Evolutionary conservation across 2,797 vertebrate species (phyloP).

Genomic region (Hipposideros larvatus): DNA sequence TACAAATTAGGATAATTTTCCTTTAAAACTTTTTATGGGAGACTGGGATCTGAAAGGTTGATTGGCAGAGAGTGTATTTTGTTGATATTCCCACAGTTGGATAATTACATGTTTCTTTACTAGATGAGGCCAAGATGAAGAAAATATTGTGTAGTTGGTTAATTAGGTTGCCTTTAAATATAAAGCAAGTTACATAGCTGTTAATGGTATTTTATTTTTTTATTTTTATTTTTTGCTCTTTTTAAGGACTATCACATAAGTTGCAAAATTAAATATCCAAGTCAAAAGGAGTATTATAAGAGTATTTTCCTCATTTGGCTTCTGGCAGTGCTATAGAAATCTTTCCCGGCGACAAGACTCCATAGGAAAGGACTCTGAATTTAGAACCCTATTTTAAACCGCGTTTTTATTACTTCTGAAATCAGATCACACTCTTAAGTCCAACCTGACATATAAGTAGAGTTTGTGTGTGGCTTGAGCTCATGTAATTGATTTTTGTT

Average conservation of each 20-base stretch:
- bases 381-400: conserved; percentile 20
- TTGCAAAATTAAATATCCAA: conserved; percentile 6
- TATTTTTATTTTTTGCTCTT: not conserved
- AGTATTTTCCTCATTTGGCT: not conserved
- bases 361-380: not conserved
- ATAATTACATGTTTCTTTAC: conserved; percentile 73
- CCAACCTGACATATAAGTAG: not conserved
- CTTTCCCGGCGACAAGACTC: not conserved
- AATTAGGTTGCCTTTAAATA: conserved; percentile 61
- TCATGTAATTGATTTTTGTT: not conserved
- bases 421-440: not conserved
- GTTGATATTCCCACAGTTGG: conserved; percentile 35
- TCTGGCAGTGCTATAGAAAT: not conserved
- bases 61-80: conserved; percentile 69
- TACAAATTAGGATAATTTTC: conserved; percentile 77
- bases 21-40: conserved; percentile 77
- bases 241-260: conserved; percentile 7
- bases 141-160: conserved; percentile 48
- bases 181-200: conserved; percentile 13
- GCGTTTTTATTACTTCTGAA: not conserved
- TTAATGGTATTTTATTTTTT: conserved; percentile 1
- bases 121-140: conserved; percentile 60
- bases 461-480: not conserved
- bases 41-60: conserved; percentile 59
- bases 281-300: not conserved